Conservation (phyloP, 2,888 invertebrate species). For the Neoascia interrupta region DNA sequence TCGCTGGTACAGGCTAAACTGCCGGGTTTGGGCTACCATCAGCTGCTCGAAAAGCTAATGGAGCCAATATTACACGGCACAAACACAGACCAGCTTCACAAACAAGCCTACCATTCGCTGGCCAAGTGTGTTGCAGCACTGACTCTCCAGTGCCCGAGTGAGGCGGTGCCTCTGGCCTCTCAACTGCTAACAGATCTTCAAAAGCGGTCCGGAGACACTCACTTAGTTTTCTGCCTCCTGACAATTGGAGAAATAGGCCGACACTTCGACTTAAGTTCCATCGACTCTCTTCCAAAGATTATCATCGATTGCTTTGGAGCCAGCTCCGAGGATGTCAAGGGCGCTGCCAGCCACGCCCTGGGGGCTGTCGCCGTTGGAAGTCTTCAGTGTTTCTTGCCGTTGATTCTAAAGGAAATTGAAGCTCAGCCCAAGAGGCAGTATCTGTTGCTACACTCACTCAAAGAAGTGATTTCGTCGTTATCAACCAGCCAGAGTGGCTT, state of each 20-base stretch:
- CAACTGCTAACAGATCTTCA: slow-evolving; percentile 87
- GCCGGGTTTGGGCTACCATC: slow-evolving; percentile 89
- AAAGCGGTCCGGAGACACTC: slow-evolving; percentile 85
- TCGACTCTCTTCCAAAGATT: slow-evolving; percentile 87
- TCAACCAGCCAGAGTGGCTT: slow-evolving; percentile 88
- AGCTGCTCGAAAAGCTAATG: slow-evolving; percentile 88
- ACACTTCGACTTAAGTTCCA: slow-evolving; percentile 90
- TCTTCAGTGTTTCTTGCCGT: slow-evolving; percentile 94
- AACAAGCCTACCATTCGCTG: slow-evolving; percentile 94
- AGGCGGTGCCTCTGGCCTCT: slow-evolving; percentile 85
- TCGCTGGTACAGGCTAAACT: slow-evolving; percentile 92
- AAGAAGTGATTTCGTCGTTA: slow-evolving; percentile 95
- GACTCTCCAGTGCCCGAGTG: slow-evolving; percentile 88
- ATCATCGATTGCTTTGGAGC: slow-evolving; percentile 93
- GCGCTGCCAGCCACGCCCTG: slow-evolving; percentile 97
- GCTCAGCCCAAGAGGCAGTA: slow-evolving; percentile 97
- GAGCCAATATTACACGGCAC: slow-evolving; percentile 83
- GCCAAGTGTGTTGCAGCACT: slow-evolving; percentile 98
- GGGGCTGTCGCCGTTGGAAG: slow-evolving; percentile 98
- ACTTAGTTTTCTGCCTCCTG: slow-evolving; percentile 94
- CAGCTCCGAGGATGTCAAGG: slow-evolving; percentile 97
- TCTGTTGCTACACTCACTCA: slow-evolving; percentile 95
- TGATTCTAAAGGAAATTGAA: slow-evolving; percentile 95
- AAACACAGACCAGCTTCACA: slow-evolving; percentile 82
- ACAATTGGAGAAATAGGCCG: slow-evolving; percentile 98